Base-by-base conservation (phyloP, 2,888 invertebrate species). In the Acholoe squamosa region DNA sequence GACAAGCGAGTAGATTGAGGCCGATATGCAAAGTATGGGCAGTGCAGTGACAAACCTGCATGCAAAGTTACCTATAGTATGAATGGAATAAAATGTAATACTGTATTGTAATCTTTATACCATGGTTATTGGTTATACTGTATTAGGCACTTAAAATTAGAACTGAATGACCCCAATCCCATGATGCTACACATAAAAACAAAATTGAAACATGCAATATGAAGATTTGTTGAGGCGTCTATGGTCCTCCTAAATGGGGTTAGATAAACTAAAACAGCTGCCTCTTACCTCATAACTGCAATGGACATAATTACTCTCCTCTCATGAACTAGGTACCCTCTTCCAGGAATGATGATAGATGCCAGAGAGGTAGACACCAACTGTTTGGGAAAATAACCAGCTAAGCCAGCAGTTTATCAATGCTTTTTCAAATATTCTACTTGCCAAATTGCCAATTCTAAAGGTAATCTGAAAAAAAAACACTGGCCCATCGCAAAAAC, bases 11-110 rank as follows among this genome's bases (percentile, higher is more conserved):
- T 93, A 94, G 31, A 93, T 92, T 12, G 92, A 93, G 22, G 91
- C 88, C 3, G 92, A 93, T 84, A 94, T 94, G 67, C 93, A 91
- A 12, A 94, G 91, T 19, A 94, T 88, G 0, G 93, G 94, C n/a
- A 92, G 90, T 77, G 92, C 93, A 89, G 93, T 93, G 33, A 93
- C 91, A 19, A 91, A 22, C 31, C 89, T 86, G 31, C 92, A 92
- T 10, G 84, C 84, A 7, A 89, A 54, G 7, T n/a, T 90, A 14
- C 89, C 92, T 92, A 90, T 14, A 54, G 19, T 25, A 90, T 33
- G 28, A 34, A 67, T 19, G 56, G 22, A 54, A 33, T 31, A 22
- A 54, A 10, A 54, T 10, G 19, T 54, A 54, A 14, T 14, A 19
- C 10, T 19, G 19, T 54, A 54, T 54, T n/a, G n/a, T n/a, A n/a